These are phyloP conservation scores for Lagorchestes hirsutus DNA, from an alignment of 2,797 vertebrate genomes.

Conservation along the genomic window DNA sequence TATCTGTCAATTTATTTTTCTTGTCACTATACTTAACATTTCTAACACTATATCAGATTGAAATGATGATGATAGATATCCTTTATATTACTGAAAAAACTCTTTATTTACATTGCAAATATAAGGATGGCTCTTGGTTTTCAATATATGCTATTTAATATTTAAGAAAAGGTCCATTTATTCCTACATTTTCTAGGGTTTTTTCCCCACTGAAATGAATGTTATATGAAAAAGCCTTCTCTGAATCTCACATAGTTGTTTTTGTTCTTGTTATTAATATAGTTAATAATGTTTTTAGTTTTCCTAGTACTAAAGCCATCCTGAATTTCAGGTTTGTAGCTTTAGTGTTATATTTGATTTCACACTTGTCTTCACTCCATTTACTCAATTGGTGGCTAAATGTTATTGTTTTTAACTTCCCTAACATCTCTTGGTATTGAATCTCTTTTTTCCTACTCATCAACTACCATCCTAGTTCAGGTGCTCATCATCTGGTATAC, in stretches of 20 bases:
- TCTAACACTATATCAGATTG: not conserved
- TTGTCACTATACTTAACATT: not conserved
- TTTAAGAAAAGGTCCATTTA: not conserved
- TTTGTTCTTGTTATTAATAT: not conserved
- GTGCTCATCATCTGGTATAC: not conserved
- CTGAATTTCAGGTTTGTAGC: not conserved
- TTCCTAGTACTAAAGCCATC: not conserved
- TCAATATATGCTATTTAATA: not conserved
- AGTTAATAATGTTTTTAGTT: not conserved
- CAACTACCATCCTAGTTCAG: not conserved
- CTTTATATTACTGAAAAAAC: not conserved
- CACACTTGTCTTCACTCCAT: not conserved
- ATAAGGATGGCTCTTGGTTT: not conserved
- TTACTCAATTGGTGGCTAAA: not conserved
- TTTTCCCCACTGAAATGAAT: not conserved
- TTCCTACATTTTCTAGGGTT: not conserved
- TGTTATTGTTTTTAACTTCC: not conserved
- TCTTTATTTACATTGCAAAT: not conserved
- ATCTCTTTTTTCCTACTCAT: not conserved
- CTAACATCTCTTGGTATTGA: not conserved
- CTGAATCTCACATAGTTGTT: not conserved
- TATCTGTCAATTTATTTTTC: not conserved
- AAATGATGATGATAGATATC: not conserved
- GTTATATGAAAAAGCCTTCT: not conserved
- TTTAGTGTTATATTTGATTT: not conserved